Conservation (phyloP, 2,113 vertebrate species). For the Eleginops maclovinus region DNA sequence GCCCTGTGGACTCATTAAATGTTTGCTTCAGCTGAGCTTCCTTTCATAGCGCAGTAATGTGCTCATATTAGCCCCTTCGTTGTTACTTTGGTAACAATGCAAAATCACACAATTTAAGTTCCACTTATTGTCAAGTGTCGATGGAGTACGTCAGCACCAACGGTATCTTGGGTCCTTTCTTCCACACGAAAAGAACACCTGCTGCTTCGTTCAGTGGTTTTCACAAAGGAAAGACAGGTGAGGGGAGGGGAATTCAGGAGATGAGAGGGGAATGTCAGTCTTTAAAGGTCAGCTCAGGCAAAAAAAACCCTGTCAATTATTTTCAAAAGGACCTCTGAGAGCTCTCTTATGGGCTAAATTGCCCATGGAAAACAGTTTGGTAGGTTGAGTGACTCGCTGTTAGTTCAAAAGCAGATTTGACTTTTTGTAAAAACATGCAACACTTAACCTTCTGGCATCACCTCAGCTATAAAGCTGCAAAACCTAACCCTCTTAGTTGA, state of each 20-base stretch:
- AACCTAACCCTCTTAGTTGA: not conserved
- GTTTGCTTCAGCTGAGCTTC: conserved; percentile 48
- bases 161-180: conserved; percentile 19
- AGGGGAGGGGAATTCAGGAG: not conserved
- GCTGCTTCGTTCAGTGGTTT: conserved; percentile 20
- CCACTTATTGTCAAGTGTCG: conserved; percentile 35
- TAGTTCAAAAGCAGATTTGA: conserved; percentile 8
- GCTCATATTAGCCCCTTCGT: conserved; percentile 7
- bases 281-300: conserved; percentile 35
- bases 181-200: conserved; percentile 7
- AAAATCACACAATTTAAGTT: conserved; percentile 10
- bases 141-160: conserved; percentile 27
- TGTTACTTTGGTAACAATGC: conserved; percentile 33
- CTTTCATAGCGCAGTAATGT: conserved; percentile 38
- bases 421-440: conserved; percentile 16
- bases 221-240: conserved; percentile 16
- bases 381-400: not conserved
- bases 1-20: conserved; percentile 46
- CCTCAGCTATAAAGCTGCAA: not conserved
- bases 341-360: conserved; percentile 25
- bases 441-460: conserved; percentile 25
- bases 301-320: conserved; percentile 49
- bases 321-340: conserved; percentile 41
- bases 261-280: conserved; percentile 7
- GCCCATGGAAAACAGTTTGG: conserved; percentile 30